Conservation (phyloP, 2,888 invertebrate genomes). For the Leptinotarsa rubiginosa region DNA sequence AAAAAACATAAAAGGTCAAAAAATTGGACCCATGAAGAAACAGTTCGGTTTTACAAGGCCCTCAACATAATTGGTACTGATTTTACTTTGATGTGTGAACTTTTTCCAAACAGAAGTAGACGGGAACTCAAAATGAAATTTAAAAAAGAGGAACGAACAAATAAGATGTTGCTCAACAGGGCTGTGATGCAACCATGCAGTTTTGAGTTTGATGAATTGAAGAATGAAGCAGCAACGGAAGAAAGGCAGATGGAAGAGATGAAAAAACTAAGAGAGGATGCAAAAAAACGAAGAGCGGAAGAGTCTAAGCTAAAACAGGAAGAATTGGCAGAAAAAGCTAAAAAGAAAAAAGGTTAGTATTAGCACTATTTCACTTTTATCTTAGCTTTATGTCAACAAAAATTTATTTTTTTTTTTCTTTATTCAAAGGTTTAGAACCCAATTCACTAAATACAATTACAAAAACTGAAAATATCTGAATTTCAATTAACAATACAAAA, state of each 20-base stretch:
- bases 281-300: slow-evolving; percentile 38
- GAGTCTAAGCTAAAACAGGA: slow-evolving; percentile 33
- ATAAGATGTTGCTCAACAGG: slow-evolving; percentile 79
- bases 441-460: no score
- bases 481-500: no score
- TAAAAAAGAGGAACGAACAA: slow-evolving; percentile 88
- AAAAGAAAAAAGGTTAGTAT: slow-evolving; percentile 39
- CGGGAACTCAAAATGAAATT: slow-evolving; percentile 91
- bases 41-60: slow-evolving; percentile 91
- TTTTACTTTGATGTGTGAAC: slow-evolving; percentile 87
- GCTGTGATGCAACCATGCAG: slow-evolving; percentile 77
- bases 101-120: slow-evolving; percentile 82
- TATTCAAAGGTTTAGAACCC: neutral
- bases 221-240: slow-evolving; percentile 70
- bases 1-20: slow-evolving; percentile 76
- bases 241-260: slow-evolving; percentile 63
- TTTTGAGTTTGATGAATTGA: slow-evolving; percentile 75
- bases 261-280: slow-evolving; percentile 49
- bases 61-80: slow-evolving; percentile 92
- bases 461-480: no score
- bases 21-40: slow-evolving; percentile 84
- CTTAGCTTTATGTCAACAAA: neutral
- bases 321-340: slow-evolving; percentile 29
- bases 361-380: neutral
- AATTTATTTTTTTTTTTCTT: neutral